These are phyloP conservation scores for Phoxinus dragarum DNA, from an alignment of 2,797 vertebrate species.

Conservation along the genomic window DNA sequence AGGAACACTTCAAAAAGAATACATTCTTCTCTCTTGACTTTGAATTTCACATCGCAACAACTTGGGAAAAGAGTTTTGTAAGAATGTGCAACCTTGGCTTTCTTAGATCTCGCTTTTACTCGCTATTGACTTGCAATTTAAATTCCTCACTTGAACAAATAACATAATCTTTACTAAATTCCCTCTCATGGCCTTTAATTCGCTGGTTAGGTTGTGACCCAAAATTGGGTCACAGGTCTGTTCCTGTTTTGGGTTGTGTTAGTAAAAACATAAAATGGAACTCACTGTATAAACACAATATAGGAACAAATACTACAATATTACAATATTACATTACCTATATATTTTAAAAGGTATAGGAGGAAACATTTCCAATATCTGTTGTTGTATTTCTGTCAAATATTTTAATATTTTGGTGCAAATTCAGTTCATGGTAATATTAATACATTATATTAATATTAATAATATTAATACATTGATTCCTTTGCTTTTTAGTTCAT, in stretches of 20 bases:
- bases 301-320: neutral
- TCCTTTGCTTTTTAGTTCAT: neutral
- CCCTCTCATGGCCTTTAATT: neutral
- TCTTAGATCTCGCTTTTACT: neutral
- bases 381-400: neutral
- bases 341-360: neutral
- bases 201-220: neutral
- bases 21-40: slow-evolving; percentile 22
- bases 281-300: neutral
- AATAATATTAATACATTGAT: neutral
- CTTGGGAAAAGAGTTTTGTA: slow-evolving; percentile 25
- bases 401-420: neutral
- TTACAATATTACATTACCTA: too few relatives aligned
- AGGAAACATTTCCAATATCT: neutral
- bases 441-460: neutral
- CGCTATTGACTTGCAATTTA: slow-evolving; percentile 22
- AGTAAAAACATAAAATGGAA: neutral
- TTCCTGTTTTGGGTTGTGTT: neutral
- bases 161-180: slow-evolving; percentile 7
- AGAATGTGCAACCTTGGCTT: neutral
- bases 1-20: slow-evolving; percentile 8
- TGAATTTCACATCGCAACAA: slow-evolving; percentile 29
- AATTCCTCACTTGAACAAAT: slow-evolving; percentile 25
- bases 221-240: neutral
- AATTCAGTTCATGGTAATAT: neutral